Evolutionary conservation across 2,888 invertebrate species (phyloP).

Genomic region (Pterostichus niger): DNA sequence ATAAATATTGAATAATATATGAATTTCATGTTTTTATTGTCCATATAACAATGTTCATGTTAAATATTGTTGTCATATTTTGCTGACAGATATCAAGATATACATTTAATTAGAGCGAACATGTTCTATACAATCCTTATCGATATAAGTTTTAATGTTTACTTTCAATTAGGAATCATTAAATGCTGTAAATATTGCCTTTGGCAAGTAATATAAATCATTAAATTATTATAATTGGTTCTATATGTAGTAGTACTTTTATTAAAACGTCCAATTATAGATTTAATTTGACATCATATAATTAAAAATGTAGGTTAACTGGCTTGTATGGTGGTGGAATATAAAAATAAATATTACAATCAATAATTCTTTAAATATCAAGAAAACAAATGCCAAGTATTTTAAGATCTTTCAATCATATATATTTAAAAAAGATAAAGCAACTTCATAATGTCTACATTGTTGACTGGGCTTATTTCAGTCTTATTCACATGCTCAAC

Average conservation of each 20-base stretch:
- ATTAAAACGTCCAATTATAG: background rate
- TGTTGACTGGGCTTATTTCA: too few species aligned
- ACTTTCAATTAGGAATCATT: constrained; percentile 6
- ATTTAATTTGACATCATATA: too few species aligned
- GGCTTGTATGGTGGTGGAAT: too few species aligned
- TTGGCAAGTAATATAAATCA: background rate
- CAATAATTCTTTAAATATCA: too few species aligned
- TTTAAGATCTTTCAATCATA: too few species aligned
- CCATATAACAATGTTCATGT: constrained; percentile 9
- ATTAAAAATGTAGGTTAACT: too few species aligned
- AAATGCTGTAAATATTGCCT: background rate
- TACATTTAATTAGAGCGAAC: constrained; percentile 21
- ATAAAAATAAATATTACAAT: too few species aligned
- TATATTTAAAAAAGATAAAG: too few species aligned
- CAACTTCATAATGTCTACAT: too few species aligned
- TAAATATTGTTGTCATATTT: background rate
- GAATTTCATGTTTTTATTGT: constrained; percentile 23
- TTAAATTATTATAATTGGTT: background rate
- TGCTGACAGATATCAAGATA: constrained; percentile 5
- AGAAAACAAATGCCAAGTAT: too few species aligned
- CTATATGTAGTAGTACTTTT: background rate
- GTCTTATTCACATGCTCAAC: too few species aligned
- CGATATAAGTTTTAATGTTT: background rate
- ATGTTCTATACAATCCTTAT: background rate
- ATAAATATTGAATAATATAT: constrained; percentile 55